Evolutionary conservation across 2,888 invertebrate species (phyloP), one percentile per base, ranked within the genome.

Genomic region (Lottia scabra): DNA sequence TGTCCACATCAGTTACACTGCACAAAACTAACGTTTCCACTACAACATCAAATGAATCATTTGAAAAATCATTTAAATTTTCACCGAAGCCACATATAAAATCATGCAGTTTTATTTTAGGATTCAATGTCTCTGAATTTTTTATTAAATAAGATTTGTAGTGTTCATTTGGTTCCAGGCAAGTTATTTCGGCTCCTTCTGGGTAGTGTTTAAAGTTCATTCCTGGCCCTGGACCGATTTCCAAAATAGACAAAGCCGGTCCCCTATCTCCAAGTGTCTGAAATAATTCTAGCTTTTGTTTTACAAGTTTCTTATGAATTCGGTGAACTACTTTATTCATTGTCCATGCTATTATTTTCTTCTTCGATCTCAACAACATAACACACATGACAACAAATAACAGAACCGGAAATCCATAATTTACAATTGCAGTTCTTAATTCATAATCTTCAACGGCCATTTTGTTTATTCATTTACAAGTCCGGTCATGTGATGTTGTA

Each of bases 171-270:
- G 87, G 87, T 48, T 88, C 88, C 2, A 88, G 73, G 64, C 83
- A 83, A 1, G 80, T 77, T 6, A 87, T 70, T 46, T 76, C 70
- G 15, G 83, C 80, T 15, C 80, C 80, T 27, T 72, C 16, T 0
- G 88, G 87, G 67, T 82, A 84, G 75, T 76, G 85, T 26, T 77
- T 67, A 45, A 87, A 81, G 70, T 88, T 88, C 26, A 81, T 76
- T 1, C 86, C 87, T 6, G 79, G 68, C 13, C 88, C 88, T 26
- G 82, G 80, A 5, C 88, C 88, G 5, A 88, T 78, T 76, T 88
- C 88, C 46, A 88, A 68, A 65, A 87, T 75, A 1, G 71, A 67
- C 27, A 85, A 56, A 23, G 10, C 10, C 10, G 56, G 8, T 10
- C 10, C 8, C 2, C 12, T 3, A 13, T 12, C 19, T 23, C 23